phyloP scores from a whole-genome alignment of 2,888 invertebrate genomes.

The Aphrophora alni region DNA sequence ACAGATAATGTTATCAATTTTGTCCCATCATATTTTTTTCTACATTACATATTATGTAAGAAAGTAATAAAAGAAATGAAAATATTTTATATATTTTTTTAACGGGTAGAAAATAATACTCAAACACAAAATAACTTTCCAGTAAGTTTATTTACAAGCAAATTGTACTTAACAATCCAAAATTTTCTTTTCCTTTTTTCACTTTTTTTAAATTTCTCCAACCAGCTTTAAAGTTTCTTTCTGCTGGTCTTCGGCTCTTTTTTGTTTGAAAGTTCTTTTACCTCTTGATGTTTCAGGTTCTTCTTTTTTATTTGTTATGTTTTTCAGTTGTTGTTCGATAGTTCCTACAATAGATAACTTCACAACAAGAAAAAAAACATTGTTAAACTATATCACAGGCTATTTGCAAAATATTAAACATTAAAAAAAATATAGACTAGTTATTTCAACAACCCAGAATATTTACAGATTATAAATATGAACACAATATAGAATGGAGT shows the following conservation, averaged over 20 bases:
- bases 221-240: slow-evolving; percentile 27
- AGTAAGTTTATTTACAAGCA: not conserved
- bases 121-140: not conserved
- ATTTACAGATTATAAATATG: no score
- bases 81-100: no score
- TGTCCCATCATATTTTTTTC: no score
- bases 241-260: slow-evolving; percentile 16
- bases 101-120: no score
- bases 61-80: no score
- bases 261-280: slow-evolving; percentile 17
- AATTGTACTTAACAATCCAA: not conserved
- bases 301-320: not conserved
- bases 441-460: no score
- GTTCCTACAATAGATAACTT: not conserved
- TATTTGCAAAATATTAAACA: no score
- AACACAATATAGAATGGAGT: no score
- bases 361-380: not conserved
- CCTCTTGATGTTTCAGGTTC: not conserved
- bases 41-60: no score
- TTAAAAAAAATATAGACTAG: no score
- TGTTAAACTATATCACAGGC: no score
- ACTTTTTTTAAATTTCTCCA: slow-evolving; percentile 17
- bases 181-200: slow-evolving; percentile 6
- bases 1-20: no score
- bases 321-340: not conserved